These are phyloP conservation scores for Bicyclus anynana DNA, from an alignment of 1,140 invertebrate species.

Conservation along the genomic window DNA sequence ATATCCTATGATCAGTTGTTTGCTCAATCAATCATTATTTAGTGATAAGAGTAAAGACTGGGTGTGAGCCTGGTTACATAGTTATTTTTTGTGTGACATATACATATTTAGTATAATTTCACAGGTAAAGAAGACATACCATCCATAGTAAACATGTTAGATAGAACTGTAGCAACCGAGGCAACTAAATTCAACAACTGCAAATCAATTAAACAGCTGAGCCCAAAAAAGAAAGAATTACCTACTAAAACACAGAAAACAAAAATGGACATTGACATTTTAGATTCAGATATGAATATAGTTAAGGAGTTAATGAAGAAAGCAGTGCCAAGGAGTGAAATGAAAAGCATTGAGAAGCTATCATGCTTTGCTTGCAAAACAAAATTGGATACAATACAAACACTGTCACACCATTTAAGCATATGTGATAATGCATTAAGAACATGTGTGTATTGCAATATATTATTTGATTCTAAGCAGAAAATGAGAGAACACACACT, in stretches of 20 bases:
- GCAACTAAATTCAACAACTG: conserved; percentile 28
- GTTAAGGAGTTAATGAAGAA: conserved; percentile 57
- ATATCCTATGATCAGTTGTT: too few relatives aligned
- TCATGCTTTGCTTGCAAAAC: conserved; percentile 53
- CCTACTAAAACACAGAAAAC: conserved; percentile 26
- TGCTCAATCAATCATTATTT: too few relatives aligned
- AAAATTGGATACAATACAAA: conserved; percentile 45
- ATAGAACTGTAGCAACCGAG: conserved; percentile 46
- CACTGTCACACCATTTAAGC: conserved; percentile 53
- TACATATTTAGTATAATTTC: neutral
- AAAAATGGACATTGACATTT: conserved; percentile 57
- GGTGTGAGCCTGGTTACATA: neutral
- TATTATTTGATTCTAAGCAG: conserved; percentile 56
- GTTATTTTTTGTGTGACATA: neutral
- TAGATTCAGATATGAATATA: conserved; percentile 56
- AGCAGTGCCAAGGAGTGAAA: conserved; percentile 36
- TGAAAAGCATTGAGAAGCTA: conserved; percentile 27
- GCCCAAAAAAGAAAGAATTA: conserved; percentile 52
- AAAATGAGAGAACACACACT: conserved; percentile 51
- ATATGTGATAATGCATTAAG: conserved; percentile 50
- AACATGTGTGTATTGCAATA: conserved; percentile 54
- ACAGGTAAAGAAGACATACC: conserved; percentile 70
- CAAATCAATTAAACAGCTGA: conserved; percentile 45
- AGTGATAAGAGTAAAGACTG: too few relatives aligned
- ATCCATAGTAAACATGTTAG: conserved; percentile 61